Conservation (phyloP, 2,797 vertebrate species). For the Periparus ater region DNA sequence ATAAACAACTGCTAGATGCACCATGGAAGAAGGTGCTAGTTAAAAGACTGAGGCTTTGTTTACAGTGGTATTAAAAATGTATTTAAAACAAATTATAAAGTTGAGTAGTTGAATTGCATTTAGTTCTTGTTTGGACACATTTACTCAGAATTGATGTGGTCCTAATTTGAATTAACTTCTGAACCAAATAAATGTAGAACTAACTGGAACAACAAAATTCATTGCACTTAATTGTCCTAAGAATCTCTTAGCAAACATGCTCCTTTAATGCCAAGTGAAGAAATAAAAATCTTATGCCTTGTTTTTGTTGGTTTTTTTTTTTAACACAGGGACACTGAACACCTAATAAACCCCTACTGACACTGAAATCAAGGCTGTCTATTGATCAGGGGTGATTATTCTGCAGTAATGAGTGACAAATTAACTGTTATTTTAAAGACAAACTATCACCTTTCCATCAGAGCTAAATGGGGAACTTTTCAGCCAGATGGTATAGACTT, state of each 20-base stretch:
- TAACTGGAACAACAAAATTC: background rate
- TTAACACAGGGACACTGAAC: background rate
- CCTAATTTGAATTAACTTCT: background rate
- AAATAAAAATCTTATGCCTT: background rate
- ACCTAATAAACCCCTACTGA: background rate
- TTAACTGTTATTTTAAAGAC: background rate
- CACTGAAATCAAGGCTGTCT: background rate
- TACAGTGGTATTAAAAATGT: background rate
- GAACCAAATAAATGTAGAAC: background rate
- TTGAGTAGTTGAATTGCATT: background rate
- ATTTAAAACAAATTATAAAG: background rate
- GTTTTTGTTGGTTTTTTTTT: background rate
- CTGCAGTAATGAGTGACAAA: background rate
- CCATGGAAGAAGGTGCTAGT: background rate
- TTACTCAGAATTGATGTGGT: background rate
- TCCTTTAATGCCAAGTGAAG: background rate
- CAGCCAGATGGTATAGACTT: background rate
- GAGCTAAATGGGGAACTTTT: background rate
- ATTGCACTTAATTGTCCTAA: background rate
- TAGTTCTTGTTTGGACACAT: background rate
- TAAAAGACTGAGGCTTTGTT: background rate
- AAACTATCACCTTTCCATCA: background rate
- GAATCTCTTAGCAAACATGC: background rate
- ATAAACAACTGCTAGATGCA: background rate
- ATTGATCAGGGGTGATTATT: background rate